Evolutionary conservation across 53 echinoderm and acorn worm genomes (phyloP).

Genomic region (Zoroaster sp.): DNA sequence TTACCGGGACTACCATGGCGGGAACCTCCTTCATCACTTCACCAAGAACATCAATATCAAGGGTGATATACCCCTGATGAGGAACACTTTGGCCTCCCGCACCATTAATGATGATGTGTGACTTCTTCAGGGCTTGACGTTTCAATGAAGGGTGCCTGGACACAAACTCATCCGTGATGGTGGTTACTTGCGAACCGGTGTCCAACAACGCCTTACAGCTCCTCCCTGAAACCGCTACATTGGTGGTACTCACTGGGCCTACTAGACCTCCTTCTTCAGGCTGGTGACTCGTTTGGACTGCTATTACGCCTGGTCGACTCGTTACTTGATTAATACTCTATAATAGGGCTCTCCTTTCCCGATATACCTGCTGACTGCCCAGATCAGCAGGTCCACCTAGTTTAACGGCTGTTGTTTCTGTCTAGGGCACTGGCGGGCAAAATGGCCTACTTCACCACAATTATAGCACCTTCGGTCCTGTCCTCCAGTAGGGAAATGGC

Average conservation of each 20-base stretch:
- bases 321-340: no score
- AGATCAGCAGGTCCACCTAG: conserved; percentile 8
- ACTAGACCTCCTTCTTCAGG: neutral
- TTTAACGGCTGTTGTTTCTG: neutral
- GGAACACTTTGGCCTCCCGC: conserved; percentile 14
- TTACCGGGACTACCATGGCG: neutral
- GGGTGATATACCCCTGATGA: neutral
- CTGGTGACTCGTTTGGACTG: neutral
- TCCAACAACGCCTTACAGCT: neutral
- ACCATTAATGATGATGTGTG: neutral
- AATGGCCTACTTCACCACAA: neutral
- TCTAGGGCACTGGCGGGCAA: neutral
- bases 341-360: neutral
- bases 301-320: neutral
- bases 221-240: neutral
- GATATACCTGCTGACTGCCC: neutral
- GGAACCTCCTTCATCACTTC: neutral
- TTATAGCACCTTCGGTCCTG: neutral
- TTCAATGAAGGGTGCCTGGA: neutral
- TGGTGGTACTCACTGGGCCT: neutral
- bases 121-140: neutral
- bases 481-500: neutral
- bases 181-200: conserved; percentile 15
- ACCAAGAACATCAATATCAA: neutral
- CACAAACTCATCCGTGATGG: neutral